Base-by-base conservation (phyloP, 2,888 invertebrate genomes). In the Zele albiditarsus region DNA sequence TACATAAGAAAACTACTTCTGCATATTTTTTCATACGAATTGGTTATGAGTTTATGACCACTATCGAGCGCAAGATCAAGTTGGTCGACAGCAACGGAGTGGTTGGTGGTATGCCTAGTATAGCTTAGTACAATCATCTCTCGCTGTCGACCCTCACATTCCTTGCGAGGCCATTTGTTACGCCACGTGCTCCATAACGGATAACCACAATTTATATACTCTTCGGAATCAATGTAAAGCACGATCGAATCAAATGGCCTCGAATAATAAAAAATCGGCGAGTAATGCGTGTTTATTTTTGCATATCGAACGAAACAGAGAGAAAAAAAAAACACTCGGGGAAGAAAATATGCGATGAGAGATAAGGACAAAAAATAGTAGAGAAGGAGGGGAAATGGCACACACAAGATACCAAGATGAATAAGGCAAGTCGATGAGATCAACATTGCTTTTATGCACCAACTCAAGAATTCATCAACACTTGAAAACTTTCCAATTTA, bases 131-230 rank as follows among this genome's bases (percentile, higher is more conserved):
- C 42, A 63, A 27, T 28, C 67, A 57, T 76, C 42, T 31, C 23
- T 60, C 71, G 71, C 42, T 31, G 16, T 60, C 71, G 74, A 49
- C 71, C 71, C 77, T 77, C 77, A 68, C 74, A 77, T 77, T 77
- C 77, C 62, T 67, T 12, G n/a, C 71, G 74, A 77, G 77, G 74
- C 69, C 70, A 77, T 77, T 58, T 67, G 67, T 76, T 71, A 65
- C 76, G 76, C 73, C 76, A 76, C 68, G 60, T 73, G 73, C 65
- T 67, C 57, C 57, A 69, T 76, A 42, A 63, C 57, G 71, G 71
- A 70, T 60, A 70, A 70, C 57, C n/a, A 60, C 38, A 70, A 70
- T 70, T 70, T 70, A 70, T 70, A 58, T 58, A 33, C 53, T 53
- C 53, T 70, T 58, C 38, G 23, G 57, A 70, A 70, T 70, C 38